Base-by-base conservation (phyloP, 2,888 invertebrate species). In the Limenitis camilla region DNA sequence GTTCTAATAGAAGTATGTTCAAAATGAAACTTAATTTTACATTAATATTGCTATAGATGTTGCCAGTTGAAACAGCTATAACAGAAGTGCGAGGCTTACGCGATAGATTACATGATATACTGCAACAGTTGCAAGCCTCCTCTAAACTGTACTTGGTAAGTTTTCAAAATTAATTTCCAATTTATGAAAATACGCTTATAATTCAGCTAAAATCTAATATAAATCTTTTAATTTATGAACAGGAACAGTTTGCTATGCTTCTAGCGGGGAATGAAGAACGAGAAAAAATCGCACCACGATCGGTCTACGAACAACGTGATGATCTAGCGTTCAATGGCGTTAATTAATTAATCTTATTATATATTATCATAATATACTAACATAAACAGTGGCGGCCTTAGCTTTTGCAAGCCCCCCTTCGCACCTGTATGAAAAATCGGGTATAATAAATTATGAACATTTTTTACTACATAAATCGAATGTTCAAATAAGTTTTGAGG, bases 161-260 rank as follows among this genome's bases (percentile, higher is more conserved):
- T 49, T 19, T 19, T 1, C 1, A 19, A 19, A 19, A 19, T 19
- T 3, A 19, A 2, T 19, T n/a, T n/a, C n/a, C n/a, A n/a, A n/a
- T n/a, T n/a, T 19, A 19, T 19, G 19, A 19, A 3, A 19, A 19
- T 19, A 19, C 3, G 19, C 3, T 19, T 19, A 19, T 19, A 19
- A 19, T 19, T 19, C 19, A 19, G 19, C 19, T 19, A 19, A 19
- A 19, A 19, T 19, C 1, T 19, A 19, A 1, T 19, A 19, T 19
- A 19, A 19, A 19, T 19, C 19, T 19, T 19, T 3, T 19, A 19
- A 19, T 19, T 19, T 3, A 19, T 19, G 19, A 19, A 19, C 11
- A 92, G 92, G 92, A 91, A 69, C 89, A 90, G 52, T 69, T 92
- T 43, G 92, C 92, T 0, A 81, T 89, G 52, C 90, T 91, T 64